A percentile compares a stretch with the other conserved stretches of the same genome.
Conservation (phyloP, 2,113 vertebrate genomes). For the Austrofundulus limnaeus region DNA sequence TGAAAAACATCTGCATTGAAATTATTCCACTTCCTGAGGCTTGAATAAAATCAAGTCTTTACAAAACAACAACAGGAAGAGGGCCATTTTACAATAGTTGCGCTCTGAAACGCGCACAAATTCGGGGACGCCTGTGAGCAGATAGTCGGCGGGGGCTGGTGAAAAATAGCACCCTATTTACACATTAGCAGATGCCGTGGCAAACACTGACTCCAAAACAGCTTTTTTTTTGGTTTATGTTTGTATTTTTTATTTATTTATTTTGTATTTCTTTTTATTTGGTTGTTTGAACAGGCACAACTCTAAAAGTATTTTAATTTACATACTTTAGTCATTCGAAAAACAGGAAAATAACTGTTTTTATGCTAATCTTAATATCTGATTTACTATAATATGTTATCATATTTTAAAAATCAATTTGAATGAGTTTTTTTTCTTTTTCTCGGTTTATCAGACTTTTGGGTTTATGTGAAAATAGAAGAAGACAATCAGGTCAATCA, state of each 20-base stretch:
- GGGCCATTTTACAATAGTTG: conserved; percentile 79
- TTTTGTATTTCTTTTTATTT: no score
- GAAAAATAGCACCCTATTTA: conserved; percentile 61
- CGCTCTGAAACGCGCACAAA: conserved; percentile 74
- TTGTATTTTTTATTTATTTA: background rate
- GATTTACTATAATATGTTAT: background rate
- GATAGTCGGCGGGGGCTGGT: conserved; percentile 50
- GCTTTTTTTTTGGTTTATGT: conserved; percentile 7
- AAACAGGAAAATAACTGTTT: no score
- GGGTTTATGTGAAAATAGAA: conserved; percentile 38
- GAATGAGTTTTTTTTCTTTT: background rate
- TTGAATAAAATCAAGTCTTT: conserved; percentile 80
- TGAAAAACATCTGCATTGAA: conserved; percentile 85
- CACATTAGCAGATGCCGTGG: conserved; percentile 42
- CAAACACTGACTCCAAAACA: conserved; percentile 25
- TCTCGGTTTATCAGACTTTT: conserved; percentile 2
- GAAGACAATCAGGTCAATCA: conserved; percentile 68
- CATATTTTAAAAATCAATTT: fast-evolving
- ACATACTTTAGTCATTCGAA: background rate
- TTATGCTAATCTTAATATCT: no score
- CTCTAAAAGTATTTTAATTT: background rate
- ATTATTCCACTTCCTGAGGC: conserved; percentile 82
- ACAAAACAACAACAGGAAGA: conserved; percentile 84
- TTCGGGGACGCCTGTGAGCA: conserved; percentile 61
- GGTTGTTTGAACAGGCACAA: background rate